Evolutionary conservation across 2,888 invertebrate species (phyloP).

Genomic region (Hirtodrosophila alboralis): DNA sequence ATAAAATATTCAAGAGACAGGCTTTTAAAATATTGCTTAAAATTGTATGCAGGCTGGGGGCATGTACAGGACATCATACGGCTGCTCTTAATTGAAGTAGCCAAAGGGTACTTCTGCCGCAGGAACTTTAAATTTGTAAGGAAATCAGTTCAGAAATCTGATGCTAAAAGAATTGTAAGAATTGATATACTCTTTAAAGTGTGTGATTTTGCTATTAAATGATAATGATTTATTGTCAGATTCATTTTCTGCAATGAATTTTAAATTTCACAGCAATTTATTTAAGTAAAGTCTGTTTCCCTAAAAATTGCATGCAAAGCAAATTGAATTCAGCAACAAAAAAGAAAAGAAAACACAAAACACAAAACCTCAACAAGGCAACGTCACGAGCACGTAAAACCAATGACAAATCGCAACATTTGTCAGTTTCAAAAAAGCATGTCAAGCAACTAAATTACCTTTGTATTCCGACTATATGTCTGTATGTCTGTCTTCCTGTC

Average conservation of each 20-base stretch:
- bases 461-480: conserved; percentile 39
- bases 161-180: no score
- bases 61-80: not conserved
- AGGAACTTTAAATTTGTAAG: not conserved
- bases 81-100: conserved; percentile 51
- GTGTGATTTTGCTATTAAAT: no score
- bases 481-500: not conserved
- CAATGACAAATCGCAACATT: conserved; percentile 59
- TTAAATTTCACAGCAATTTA: not conserved
- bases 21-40: conserved; percentile 72
- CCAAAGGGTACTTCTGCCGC: not conserved
- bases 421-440: conserved; percentile 69
- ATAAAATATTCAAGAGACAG: conserved; percentile 61
- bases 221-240: no score
- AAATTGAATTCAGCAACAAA: conserved; percentile 21
- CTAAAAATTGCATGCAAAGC: conserved; percentile 43
- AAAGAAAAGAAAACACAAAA: conserved; percentile 25
- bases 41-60: conserved; percentile 13
- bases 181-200: no score
- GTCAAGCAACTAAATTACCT: conserved; percentile 75
- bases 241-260: not conserved
- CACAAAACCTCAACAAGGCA: conserved; percentile 48
- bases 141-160: conserved; percentile 22
- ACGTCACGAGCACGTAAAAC: conserved; percentile 31
- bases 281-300: not conserved